Evolutionary conservation across 2,113 vertebrate species (phyloP), one percentile per base, ranked within the genome.

Genomic region (Lepus americanus): DNA sequence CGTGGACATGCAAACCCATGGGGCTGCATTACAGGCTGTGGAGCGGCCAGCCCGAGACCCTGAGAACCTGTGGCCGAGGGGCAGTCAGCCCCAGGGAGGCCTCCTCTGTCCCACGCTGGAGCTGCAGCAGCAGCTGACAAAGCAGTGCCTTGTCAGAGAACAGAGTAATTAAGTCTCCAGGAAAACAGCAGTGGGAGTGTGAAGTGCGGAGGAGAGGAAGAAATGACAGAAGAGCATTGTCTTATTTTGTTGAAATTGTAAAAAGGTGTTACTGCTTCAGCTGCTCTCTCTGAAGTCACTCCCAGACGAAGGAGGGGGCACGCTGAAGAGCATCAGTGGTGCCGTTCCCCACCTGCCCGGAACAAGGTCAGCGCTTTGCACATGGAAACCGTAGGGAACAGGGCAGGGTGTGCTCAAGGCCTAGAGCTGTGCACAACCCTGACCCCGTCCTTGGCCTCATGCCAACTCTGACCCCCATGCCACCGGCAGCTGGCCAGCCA

Each of bases 161-260:
- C 72, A 79, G 80, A 90, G 90, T 79, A 67, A 89, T 96, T 77
- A 96, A 44, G 92, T 66, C 83, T 78, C 78, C 59, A 89, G 90
- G 92, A 91, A 96, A 96, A 94, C 53, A 95, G 82, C 82, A 82
- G 94, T 92, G 79, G 95, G 95, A 80, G 90, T 95, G 90, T 80
- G 63, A 92, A 90, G 85, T 64, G 74, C 0, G 16, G 85, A 92
- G 93, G 73, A 95, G 53, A 92, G 29, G 36, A 39, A 72, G 76
- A 89, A 83, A 82, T 25, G 83, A 93, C 63, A 97, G 73, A 83
- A 80, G 85, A 80, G 78, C 73, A 89, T 92, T 89, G 51, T 87
- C 79, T 59, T 87, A 73, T 84, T 93, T 89, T 94, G 90, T 14
- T 89, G 70, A 89, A 95, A 97, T 0, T 59, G n/a, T 25, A 94